Base-by-base conservation (phyloP, 2,888 invertebrate species). In the Pterobdella sp. region DNA sequence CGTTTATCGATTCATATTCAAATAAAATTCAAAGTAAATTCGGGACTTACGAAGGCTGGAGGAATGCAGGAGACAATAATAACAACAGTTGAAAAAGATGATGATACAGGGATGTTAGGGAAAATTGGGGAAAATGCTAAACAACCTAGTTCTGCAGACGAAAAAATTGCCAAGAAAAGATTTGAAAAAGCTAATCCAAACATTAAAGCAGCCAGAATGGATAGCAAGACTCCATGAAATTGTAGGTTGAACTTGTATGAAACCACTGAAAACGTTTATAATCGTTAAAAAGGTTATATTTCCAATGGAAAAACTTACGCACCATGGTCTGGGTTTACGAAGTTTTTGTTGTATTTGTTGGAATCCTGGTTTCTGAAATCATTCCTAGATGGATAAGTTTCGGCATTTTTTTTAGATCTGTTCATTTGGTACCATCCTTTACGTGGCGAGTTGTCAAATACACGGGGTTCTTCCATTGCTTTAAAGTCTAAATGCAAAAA, bases 111-210 rank as follows among this genome's bases (percentile, higher is more conserved):
- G 69, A 7, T 32, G 34, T 14, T 31, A 29, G 49, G 49, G 0
- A 52, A 1, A 22, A 22, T 18, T 31, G 69, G 22, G 18, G 49
- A 34, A 68, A 37, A 10, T 3, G 36, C 22, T 26, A 56, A 22
- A 56, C 60, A 56, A 22, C n/a, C 4, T 3, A 56, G n/a, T 3
- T 56, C 10, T 56, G n/a, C 60, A 4, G 60, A 22, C 4, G 60
- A 4, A 22, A 14, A 22, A 4, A 29, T 3, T 0, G 7, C 4
- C n/a, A 69, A 29, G 29, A 52, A 22, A 2, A 69, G 1, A 32
- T 52, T 49, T 10, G 52, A 10, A 1, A 69, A 26, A 29, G 52
- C 69, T 29, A 69, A 0, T 52, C 69, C 69, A 18, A 52, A 49
- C 29, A 34, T 18, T 22, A 69, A 52, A 0, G 69, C 69, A 0